Percentiles rank a stretch among this genome's conserved stretches.
phyloP scores from a whole-genome alignment of 2,888 invertebrate species.

The Calameuta filiformis region DNA sequence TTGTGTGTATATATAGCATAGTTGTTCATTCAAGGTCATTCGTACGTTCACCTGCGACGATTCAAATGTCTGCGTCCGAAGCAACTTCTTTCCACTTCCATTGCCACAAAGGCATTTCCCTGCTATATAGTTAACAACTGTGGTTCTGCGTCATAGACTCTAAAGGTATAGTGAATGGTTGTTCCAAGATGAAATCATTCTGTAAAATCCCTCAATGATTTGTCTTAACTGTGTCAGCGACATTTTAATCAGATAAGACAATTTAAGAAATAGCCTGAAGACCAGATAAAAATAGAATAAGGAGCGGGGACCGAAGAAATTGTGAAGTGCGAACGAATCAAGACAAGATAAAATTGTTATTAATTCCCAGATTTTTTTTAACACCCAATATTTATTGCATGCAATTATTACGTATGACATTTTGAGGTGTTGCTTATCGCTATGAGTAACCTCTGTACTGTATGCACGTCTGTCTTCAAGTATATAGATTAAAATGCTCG shows the following conservation, averaged over 20 bases:
- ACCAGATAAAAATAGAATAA: no score
- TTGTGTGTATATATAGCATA: background rate
- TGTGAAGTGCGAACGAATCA: no score
- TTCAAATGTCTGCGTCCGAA: background rate
- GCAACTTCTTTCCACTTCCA: background rate
- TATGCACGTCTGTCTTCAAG: background rate
- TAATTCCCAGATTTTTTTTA: background rate
- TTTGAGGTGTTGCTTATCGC: background rate
- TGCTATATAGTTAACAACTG: background rate
- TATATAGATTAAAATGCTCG: background rate
- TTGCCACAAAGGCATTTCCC: background rate
- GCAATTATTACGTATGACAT: background rate
- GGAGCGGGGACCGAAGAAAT: no score
- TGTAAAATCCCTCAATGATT: background rate
- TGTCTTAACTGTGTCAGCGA: background rate
- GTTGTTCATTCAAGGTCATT: background rate
- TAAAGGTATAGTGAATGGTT: background rate
- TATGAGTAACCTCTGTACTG: background rate
- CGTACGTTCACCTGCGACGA: background rate
- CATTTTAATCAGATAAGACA: background rate
- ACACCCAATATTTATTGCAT: background rate
- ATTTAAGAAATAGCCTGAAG: background rate
- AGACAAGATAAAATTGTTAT: background rate
- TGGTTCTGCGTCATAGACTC: background rate
- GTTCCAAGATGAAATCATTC: background rate